These are phyloP conservation scores for Euleptes europaea DNA, from an alignment of 2,113 vertebrate genomes.

Conservation along the genomic window DNA sequence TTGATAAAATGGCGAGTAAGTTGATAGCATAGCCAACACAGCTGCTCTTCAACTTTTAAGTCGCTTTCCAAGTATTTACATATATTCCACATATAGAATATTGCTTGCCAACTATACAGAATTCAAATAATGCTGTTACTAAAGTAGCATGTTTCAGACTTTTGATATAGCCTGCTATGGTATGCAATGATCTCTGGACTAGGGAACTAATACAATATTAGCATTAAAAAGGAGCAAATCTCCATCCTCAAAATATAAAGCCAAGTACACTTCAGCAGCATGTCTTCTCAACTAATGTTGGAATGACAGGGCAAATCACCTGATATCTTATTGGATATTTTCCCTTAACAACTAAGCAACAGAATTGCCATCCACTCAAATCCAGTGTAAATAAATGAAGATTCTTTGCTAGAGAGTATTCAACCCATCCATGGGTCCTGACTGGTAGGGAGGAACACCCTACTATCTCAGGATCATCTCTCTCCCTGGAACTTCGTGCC, in stretches of 20 bases:
- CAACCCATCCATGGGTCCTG: neutral
- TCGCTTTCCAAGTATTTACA: neutral
- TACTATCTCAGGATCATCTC: neutral
- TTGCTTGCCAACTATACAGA: neutral
- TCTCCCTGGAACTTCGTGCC: neutral
- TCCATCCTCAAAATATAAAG: neutral
- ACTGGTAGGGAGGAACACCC: neutral
- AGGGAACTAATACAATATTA: neutral
- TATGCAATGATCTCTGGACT: neutral
- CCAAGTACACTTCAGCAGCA: neutral
- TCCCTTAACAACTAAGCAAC: too few relatives aligned
- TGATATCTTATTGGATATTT: too few relatives aligned
- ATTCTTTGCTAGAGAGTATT: neutral
- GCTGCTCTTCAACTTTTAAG: neutral
- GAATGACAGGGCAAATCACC: too few relatives aligned
- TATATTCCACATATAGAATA: neutral
- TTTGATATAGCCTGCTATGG: neutral
- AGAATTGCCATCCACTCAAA: neutral
- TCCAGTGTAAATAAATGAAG: neutral
- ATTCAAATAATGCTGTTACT: neutral
- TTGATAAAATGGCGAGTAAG: too few relatives aligned
- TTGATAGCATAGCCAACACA: too few relatives aligned
- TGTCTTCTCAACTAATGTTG: neutral
- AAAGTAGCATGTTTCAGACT: neutral
- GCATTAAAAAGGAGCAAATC: neutral